Conservation (phyloP, 2,888 invertebrate genomes). For the Eupithecia vulgata region DNA sequence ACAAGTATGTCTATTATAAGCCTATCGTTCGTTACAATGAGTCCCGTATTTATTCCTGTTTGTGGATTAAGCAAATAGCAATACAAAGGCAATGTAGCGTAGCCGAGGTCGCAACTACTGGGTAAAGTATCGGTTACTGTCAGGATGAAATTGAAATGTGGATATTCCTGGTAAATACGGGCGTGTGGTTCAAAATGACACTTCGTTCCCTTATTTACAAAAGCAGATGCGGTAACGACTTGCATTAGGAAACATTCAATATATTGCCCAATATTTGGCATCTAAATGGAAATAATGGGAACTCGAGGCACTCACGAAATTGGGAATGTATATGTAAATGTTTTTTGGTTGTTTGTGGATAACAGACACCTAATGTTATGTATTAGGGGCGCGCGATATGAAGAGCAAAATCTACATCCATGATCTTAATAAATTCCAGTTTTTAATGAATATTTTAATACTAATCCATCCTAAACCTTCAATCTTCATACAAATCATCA, state of each 20-base stretch:
- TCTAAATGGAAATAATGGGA: conserved; percentile 39
- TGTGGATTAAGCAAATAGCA: conserved; percentile 27
- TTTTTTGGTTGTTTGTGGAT: conserved; percentile 28
- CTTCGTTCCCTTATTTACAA: conserved; percentile 42
- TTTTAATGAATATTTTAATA: conserved; percentile 29
- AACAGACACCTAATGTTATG: conserved; percentile 31
- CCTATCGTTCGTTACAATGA: conserved; percentile 12
- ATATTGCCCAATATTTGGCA: conserved; percentile 39
- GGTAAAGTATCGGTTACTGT: conserved; percentile 42
- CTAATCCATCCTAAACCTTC: conserved; percentile 17
- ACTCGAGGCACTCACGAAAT: conserved; percentile 37
- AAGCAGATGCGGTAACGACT: conserved; percentile 43
- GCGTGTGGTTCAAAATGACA: conserved; percentile 39
- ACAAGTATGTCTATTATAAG: neutral
- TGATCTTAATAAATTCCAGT: conserved; percentile 29
- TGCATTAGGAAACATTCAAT: conserved; percentile 44
- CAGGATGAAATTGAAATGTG: conserved; percentile 44
- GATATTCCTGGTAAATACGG: conserved; percentile 41
- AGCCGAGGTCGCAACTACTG: conserved; percentile 30
- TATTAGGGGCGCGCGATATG: conserved; percentile 26
- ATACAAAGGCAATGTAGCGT: conserved; percentile 19
- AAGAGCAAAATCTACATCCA: conserved; percentile 23
- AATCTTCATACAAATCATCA: conserved; percentile 12
- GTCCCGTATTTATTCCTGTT: conserved; percentile 16
- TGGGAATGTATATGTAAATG: conserved; percentile 38